Evolutionary conservation across 1,140 invertebrate genomes (phyloP), one percentile per base, ranked within the genome.

Genomic region (Trinorchestia longiramus): DNA sequence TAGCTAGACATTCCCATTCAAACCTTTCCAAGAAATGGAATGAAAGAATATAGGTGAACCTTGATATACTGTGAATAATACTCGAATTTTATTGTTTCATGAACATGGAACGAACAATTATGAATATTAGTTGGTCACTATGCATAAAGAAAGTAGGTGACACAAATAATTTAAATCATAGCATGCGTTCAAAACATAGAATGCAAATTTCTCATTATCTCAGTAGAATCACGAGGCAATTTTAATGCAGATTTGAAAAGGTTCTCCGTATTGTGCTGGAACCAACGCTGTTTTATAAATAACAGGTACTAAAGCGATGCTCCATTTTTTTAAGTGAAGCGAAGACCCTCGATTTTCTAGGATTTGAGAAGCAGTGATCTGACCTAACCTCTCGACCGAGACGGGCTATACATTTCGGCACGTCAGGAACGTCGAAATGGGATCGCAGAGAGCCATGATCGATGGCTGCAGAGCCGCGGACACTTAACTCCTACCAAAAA

Each of bases 341-440:
- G 88, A 90, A 43, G 88, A 36, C 43, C 88, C 41, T 90, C n/a
- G 88, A 90, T 90, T 90, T 90, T 90, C 88, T 42, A 43, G 88
- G 41, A 90, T 90, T 90, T 42, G n/a, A 90, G 43, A 90, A 43
- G 88, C 41, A 90, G 88, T 42, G 88, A 90, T 43, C 41, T 43
- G 88, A 41, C 88, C 43, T 90, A 90, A 90, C 92, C 44, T 47
- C 92, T 94, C 92, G 43, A 94, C 92, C 43, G 92, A 45, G 44
- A 43, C 44, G 19, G 92, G 43, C 92, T 94, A 94, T 94, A 94
- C 92, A 94, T 94, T 94, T 94, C 43, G 92, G 92, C 43, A 47
- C 92, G 92, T 94, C 92, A 94, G 92, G 92, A 94, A 94, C 92
- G 92, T 94, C 92, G 92, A 94, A 94, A 94, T 94, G 92, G 92